These are phyloP conservation scores for Balaeniceps rex DNA, from an alignment of 2,113 vertebrate species.

Conservation along the genomic window DNA sequence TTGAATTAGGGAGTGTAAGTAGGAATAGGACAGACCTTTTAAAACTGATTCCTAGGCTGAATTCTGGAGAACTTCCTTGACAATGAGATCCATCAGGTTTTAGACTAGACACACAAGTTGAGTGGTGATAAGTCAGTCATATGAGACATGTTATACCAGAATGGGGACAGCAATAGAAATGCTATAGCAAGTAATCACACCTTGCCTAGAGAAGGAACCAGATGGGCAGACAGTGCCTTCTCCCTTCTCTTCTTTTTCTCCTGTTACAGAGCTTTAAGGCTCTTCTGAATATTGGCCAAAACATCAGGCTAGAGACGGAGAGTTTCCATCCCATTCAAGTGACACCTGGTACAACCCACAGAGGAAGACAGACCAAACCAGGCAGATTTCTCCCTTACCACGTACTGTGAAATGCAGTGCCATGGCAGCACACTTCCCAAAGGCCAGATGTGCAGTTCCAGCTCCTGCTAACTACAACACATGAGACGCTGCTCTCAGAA, in stretches of 20 bases:
- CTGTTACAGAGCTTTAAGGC: neutral
- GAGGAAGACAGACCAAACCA: neutral
- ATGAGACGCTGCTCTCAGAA: neutral
- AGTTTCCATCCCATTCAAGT: neutral
- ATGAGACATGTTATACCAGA: neutral
- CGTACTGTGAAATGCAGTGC: neutral
- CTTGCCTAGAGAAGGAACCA: neutral
- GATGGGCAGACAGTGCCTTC: neutral
- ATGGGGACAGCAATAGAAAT: neutral
- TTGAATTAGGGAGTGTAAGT: neutral
- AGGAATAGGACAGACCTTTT: neutral
- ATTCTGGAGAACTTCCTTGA: neutral
- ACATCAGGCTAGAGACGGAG: neutral
- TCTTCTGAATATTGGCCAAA: neutral
- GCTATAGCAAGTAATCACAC: neutral
- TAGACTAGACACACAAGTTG: neutral
- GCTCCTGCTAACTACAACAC: neutral
- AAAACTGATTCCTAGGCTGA: neutral
- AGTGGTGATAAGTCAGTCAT: neutral
- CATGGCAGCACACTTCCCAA: neutral
- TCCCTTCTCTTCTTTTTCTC: neutral
- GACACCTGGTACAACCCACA: neutral
- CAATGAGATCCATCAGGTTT: neutral
- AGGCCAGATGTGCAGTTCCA: neutral
- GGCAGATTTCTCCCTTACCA: neutral